phyloP scores from a whole-genome alignment of 2,888 invertebrate genomes.

The Cabera pusaria region DNA sequence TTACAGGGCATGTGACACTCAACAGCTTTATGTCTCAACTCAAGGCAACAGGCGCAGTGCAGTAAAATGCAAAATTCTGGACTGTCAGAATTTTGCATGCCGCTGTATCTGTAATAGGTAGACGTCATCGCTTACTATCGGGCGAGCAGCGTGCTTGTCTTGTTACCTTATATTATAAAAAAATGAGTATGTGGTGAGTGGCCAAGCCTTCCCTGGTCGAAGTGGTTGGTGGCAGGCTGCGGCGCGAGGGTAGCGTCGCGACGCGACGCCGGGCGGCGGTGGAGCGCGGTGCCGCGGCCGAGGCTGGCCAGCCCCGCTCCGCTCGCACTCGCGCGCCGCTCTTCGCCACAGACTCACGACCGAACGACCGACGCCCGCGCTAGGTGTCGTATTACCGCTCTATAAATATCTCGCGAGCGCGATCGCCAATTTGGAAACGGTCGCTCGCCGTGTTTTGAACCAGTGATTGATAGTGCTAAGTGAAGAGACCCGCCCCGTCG shows the following conservation, averaged over 20 bases:
- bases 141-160: no score
- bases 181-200: no score
- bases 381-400: slow-evolving; percentile 82
- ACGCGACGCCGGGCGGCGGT: slow-evolving; percentile 21
- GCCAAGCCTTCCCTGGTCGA: no score
- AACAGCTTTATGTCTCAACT: no score
- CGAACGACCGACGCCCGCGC: slow-evolving; percentile 72
- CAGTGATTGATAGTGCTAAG: slow-evolving; percentile 82
- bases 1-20: no score
- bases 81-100: no score
- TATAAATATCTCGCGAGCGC: slow-evolving; percentile 79
- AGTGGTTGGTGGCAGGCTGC: no score
- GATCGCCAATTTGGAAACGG: slow-evolving; percentile 81
- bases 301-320: slow-evolving; percentile 56
- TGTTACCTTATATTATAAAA: no score
- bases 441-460: slow-evolving; percentile 79
- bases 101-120: no score
- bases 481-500: slow-evolving; percentile 66
- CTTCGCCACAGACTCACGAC: slow-evolving; percentile 62
- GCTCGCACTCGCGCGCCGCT: slow-evolving; percentile 72
- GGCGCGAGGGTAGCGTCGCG: slow-evolving; percentile 44
- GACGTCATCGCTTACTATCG: no score
- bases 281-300: slow-evolving; percentile 18
- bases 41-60: no score
- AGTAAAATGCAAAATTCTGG: no score